Conservation (phyloP, 2,888 invertebrate species). For the Oligia latruncula region DNA sequence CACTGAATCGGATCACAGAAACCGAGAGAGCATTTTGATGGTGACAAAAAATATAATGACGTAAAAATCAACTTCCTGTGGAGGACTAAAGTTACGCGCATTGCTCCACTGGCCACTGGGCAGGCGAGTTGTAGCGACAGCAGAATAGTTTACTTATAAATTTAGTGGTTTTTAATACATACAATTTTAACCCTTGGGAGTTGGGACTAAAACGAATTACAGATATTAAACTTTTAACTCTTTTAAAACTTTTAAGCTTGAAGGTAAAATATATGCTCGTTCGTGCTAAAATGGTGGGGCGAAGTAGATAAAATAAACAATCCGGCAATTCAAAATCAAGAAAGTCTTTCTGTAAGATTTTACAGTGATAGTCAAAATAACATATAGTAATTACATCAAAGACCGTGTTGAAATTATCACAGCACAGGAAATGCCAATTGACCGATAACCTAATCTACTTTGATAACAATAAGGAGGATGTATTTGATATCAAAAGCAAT, state of each 20-base stretch:
- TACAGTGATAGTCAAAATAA: neutral
- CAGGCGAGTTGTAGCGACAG: slow-evolving; percentile 59
- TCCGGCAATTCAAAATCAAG: neutral
- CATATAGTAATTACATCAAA: neutral
- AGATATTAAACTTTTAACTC: neutral
- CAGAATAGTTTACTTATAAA: slow-evolving; percentile 31
- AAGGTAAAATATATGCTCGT: neutral
- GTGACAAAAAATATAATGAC: slow-evolving; percentile 67
- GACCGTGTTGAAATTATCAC: neutral
- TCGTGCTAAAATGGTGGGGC: neutral
- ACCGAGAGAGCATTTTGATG: slow-evolving; percentile 27
- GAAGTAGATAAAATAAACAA: neutral
- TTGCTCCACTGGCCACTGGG: slow-evolving; percentile 71
- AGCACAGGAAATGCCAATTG: slow-evolving; percentile 38
- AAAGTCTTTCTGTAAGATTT: neutral
- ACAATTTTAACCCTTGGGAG: neutral
- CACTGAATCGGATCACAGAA: neutral
- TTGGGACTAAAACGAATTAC: neutral
- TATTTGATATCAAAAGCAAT: slow-evolving; percentile 14
- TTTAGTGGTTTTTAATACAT: neutral
- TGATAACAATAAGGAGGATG: slow-evolving; percentile 21
- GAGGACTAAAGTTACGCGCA: slow-evolving; percentile 68
- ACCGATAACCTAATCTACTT: slow-evolving; percentile 32
- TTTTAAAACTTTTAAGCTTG: neutral
- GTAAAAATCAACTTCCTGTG: slow-evolving; percentile 71